Conservation (phyloP, 2,888 invertebrate genomes). For the Agonum fuliginosum region DNA sequence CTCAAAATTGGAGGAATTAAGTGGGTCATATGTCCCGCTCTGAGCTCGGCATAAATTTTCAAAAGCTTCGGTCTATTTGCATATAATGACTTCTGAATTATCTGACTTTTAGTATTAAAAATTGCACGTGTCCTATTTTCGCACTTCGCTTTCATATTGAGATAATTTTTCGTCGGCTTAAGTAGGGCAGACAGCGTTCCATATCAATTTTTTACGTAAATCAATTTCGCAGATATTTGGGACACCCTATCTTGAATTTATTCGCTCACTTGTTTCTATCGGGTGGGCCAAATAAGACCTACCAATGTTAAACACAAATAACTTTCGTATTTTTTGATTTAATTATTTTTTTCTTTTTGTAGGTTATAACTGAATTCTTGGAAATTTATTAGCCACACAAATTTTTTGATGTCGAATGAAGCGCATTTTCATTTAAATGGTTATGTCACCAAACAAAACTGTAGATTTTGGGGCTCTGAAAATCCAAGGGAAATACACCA, state of each 20-base stretch:
- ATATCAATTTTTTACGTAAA: conserved; percentile 45
- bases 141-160: conserved; percentile 40
- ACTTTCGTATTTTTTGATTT: no score
- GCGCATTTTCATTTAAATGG: no score
- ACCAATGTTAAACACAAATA: no score
- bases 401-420: no score
- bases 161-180: conserved; percentile 43
- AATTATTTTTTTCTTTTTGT: no score
- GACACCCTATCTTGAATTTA: conserved; percentile 28
- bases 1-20: conserved; percentile 20
- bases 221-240: conserved; percentile 41
- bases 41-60: conserved; percentile 20
- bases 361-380: no score
- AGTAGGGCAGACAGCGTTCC: conserved; percentile 30
- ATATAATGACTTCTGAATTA: conserved; percentile 54
- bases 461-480: no score
- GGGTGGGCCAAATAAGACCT: no score
- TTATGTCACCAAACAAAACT: no score
- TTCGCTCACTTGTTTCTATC: conserved; percentile 11
- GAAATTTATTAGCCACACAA: no score
- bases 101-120: conserved; percentile 52
- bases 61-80: conserved; percentile 43
- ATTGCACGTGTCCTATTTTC: conserved; percentile 47
- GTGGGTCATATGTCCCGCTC: conserved; percentile 34
- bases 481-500: no score